Base-by-base conservation (phyloP, 2,797 vertebrate species). In the Natrix natrix region DNA sequence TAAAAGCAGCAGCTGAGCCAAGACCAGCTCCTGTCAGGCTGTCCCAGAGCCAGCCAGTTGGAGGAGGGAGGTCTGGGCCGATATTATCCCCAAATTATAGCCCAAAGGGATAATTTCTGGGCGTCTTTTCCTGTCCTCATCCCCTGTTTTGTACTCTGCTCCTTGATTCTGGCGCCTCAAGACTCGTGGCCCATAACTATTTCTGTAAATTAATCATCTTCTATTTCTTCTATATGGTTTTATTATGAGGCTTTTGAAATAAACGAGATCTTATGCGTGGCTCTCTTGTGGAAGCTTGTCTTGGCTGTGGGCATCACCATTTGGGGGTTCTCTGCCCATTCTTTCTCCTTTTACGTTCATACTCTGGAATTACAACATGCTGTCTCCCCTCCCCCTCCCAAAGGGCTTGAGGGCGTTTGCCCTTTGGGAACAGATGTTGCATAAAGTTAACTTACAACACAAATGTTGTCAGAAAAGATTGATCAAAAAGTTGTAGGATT, bases 1-100 rank as follows among this genome's bases (percentile, higher is more conserved):
- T 0, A 98, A 96, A 92, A 93, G 92, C 69, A 94, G n/a, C 0
- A 20, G 92, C 56, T 98, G 96, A 98, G 37, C 2, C 20, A 32
- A 60, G 12, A 0, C 5, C 8, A 0, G 3, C 37, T 0, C 16
- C 1, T 4, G 28, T 5, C 7, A 90, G 52, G 69, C 59, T 66
- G 22, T 12, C 48, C 90, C 90, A 5, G 17, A 28, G 3, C 16
- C 74, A 17, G 78, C 78, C 6, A 11, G 78, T 11, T 43, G 78
- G 37, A 48, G 32, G 74, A 2, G 4, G 37, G 32, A 16, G 17
- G 57, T 20, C 60, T 3, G 22, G 22, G 60, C 60, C 8, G 22
- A 26, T 20, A 8, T 37, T 37, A 37, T 37, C 32, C 32, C 32
- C 32, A 37, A 37, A 37, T 37, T 37, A 37, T 37, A 37, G 1